phyloP scores from a whole-genome alignment of 2,797 vertebrate genomes.

The Benthosema pterotum region DNA sequence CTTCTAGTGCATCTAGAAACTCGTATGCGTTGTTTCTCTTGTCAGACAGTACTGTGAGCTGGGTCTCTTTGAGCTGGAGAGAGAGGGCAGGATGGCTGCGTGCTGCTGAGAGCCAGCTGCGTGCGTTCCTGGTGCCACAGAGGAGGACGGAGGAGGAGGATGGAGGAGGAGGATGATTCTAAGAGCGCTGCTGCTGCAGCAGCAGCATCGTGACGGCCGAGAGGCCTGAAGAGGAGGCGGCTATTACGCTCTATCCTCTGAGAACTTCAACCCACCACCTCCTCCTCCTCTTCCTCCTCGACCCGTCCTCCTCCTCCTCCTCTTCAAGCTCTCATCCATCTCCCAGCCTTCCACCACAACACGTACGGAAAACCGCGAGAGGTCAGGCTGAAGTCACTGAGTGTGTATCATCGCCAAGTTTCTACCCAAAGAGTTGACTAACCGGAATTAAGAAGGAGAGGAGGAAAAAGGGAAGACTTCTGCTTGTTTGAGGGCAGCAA shows the following conservation, averaged over 20 bases:
- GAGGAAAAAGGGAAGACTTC: neutral
- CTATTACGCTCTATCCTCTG: neutral
- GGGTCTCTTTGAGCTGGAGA: neutral
- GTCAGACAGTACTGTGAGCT: neutral
- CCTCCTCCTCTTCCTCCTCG: neutral
- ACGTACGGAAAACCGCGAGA: constrained; percentile 7
- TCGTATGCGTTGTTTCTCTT: neutral
- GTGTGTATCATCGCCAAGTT: constrained; percentile 18
- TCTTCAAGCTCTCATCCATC: neutral
- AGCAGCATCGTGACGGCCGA: too few species aligned
- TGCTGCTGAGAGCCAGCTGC: too few species aligned
- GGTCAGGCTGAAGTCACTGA: constrained; percentile 16
- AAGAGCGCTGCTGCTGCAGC: too few species aligned
- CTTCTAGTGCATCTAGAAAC: too few species aligned
- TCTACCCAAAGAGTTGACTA: constrained; percentile 14
- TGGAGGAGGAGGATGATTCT: too few species aligned
- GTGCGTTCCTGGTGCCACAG: too few species aligned
- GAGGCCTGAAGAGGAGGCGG: neutral
- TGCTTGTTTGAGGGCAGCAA: constrained; percentile 27
- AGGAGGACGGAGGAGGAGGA: too few species aligned
- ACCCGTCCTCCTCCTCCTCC: constrained; percentile 1
- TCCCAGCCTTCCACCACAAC: neutral
- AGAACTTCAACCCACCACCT: constrained; percentile 2
- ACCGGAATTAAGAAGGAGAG: neutral
- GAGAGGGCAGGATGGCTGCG: too few species aligned